Base-by-base conservation (phyloP, 2,888 invertebrate species). In the Ormyrus rosae region DNA sequence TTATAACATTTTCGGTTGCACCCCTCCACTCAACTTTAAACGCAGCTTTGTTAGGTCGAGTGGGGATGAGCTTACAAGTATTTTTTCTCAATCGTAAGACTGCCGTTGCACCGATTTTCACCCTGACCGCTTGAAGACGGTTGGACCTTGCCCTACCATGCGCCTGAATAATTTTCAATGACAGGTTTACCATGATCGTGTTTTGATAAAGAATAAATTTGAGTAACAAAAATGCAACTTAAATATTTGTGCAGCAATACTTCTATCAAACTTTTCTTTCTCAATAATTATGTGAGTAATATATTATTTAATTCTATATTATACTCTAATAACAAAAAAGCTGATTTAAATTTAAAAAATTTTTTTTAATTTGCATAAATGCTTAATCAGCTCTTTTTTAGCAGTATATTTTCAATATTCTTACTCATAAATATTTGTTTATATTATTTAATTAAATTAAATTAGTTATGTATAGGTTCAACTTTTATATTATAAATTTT, bases 1-100 rank as follows among this genome's bases (percentile, higher is more conserved):
- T 86, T 86, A 86, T 86, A 86, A 86, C 85, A 85, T 83, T 68
- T 68, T 85, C 67, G 6, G 1, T 6, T 58, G 2, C 13, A 80
- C 55, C 51, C 10, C 56, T 19, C 51, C 53, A 7, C 67, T 51
- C 51, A n/a, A 13, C 63, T 48, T 67, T 13, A 48, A 50, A 51
- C 68, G n/a, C 6, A 45, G 11, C 1, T 51, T n/a, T 13, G 10
- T 5, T n/a, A 1, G 1, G 9, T 50, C 5, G 67, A 70, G 83
- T 81, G 83, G 83, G 82, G 83, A 74, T 63, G 46, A 51, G 78
- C 81, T 82, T 82, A 78, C 81, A 81, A 82, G 6, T 5, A 5
- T 11, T 55, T 58, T 64, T 46, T 74, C 63, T 51, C 50, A 48
- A 46, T 56, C 55, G 50, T 65, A 72, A 60, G 74, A 71, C 61